Conservation (phyloP, 2,797 vertebrate genomes). For the Sebastes trivittatus region DNA sequence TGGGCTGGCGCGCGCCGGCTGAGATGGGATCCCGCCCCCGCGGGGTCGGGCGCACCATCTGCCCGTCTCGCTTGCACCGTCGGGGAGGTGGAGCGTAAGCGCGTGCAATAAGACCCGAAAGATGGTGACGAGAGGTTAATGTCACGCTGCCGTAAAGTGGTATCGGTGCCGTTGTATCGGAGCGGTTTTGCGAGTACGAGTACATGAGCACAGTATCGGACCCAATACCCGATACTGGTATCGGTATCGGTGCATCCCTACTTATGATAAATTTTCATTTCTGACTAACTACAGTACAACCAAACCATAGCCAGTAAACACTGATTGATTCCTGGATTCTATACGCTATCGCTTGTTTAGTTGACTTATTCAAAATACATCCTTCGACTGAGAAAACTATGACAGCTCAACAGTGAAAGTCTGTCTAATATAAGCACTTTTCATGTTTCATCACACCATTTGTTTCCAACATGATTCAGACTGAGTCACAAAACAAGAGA, state of each 20-base stretch:
- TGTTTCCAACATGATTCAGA: not conserved
- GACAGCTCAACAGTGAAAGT: not conserved
- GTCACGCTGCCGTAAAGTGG: too few species aligned
- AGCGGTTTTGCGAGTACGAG: too few species aligned
- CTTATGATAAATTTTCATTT: not conserved
- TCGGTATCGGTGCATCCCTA: too few species aligned
- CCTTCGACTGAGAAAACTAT: not conserved
- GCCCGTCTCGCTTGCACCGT: too few species aligned
- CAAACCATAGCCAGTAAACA: not conserved
- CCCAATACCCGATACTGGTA: too few species aligned
- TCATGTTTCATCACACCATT: not conserved
- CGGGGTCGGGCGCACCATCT: too few species aligned
- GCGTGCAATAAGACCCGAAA: rapidly evolving
- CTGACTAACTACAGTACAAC: not conserved
- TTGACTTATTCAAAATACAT: not conserved
- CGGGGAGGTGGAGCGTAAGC: too few species aligned
- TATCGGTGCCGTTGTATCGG: too few species aligned
- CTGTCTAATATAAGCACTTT: not conserved
- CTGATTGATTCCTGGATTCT: not conserved
- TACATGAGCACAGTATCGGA: too few species aligned
- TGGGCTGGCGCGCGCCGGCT: too few species aligned
- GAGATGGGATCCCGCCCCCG: too few species aligned
- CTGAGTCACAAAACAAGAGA: not conserved
- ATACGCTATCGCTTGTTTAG: not conserved
- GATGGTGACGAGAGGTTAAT: too few species aligned